These are phyloP conservation scores for Ennomos erosarius DNA, from an alignment of 2,888 invertebrate species.

Conservation along the genomic window DNA sequence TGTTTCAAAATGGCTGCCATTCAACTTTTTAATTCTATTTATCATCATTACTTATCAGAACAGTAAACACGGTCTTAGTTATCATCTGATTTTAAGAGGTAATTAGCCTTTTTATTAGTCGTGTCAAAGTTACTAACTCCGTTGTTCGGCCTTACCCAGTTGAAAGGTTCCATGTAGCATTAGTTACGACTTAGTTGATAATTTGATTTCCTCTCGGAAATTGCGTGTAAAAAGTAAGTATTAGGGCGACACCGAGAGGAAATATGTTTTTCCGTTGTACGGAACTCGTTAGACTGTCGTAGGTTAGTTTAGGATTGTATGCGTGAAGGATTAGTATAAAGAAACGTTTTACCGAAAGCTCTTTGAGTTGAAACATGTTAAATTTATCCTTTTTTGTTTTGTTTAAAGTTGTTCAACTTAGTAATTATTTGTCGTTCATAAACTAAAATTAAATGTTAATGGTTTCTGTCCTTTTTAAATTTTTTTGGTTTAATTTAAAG, in stretches of 20 bases:
- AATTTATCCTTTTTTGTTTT: background rate
- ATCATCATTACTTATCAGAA: background rate
- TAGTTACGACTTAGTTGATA: conserved; percentile 61
- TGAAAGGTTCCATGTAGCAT: conserved; percentile 75
- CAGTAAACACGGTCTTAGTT: background rate
- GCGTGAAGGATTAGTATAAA: conserved; percentile 66
- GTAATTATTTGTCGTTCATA: conserved; percentile 31
- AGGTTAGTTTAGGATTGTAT: conserved; percentile 78
- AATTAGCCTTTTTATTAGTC: background rate
- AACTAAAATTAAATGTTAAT: background rate
- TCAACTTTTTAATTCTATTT: too few species aligned
- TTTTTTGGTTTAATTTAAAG: conserved; percentile 40
- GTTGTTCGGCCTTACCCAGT: conserved; percentile 71
- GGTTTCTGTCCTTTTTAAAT: too few species aligned
- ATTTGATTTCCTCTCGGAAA: conserved; percentile 70
- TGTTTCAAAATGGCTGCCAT: too few species aligned
- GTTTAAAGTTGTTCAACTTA: conserved; percentile 24
- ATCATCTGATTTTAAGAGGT: too few species aligned
- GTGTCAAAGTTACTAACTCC: conserved; percentile 19
- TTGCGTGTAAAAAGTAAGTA: conserved; percentile 70
- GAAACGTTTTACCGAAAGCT: conserved; percentile 55
- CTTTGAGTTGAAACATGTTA: conserved; percentile 41
- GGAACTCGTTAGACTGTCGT: conserved; percentile 83
- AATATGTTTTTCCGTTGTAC: conserved; percentile 82
- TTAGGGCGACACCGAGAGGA: conserved; percentile 71